Evolutionary conservation across 2,113 vertebrate genomes (phyloP).

Genomic region (Gambusia holbrooki): DNA sequence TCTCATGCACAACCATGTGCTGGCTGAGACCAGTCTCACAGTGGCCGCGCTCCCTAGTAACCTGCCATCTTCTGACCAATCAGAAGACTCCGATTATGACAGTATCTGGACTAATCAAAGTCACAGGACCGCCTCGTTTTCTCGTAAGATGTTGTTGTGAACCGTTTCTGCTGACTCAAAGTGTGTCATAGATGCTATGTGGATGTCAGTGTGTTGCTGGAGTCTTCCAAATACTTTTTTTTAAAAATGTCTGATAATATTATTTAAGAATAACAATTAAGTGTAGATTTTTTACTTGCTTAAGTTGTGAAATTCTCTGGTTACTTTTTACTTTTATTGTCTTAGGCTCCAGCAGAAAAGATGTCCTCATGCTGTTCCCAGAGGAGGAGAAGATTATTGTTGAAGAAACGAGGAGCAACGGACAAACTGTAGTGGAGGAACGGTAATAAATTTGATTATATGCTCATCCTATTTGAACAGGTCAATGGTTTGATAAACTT

Average conservation of each 20-base stretch:
- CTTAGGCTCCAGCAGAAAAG: constrained; percentile 92
- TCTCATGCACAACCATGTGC: constrained; percentile 99
- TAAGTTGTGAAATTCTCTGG: not conserved
- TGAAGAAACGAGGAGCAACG: constrained; percentile 96
- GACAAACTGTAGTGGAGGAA: constrained; percentile 97
- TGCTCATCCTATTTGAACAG: not conserved
- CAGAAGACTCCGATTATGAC: constrained; percentile 99
- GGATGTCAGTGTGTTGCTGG: not conserved
- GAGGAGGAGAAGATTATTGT: constrained; percentile 99
- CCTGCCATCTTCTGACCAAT: constrained; percentile 91
- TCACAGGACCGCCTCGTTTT: constrained; percentile 95
- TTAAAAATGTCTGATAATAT: no score
- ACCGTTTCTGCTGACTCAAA: not conserved
- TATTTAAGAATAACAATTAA: no score
- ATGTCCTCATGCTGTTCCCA: constrained; percentile 94
- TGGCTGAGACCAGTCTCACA: constrained; percentile 90
- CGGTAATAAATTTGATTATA: constrained; percentile 79
- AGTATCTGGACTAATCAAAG: constrained; percentile 97
- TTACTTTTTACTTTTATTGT: not conserved
- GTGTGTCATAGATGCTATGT: not conserved
- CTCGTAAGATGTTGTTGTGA: constrained; percentile 89
- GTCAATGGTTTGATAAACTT: not conserved
- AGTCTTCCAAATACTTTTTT: no score
- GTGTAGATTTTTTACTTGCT: no score
- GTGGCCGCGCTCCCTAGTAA: constrained; percentile 88